Conservation (phyloP, 2,797 vertebrate species). For the Morelia viridis region DNA sequence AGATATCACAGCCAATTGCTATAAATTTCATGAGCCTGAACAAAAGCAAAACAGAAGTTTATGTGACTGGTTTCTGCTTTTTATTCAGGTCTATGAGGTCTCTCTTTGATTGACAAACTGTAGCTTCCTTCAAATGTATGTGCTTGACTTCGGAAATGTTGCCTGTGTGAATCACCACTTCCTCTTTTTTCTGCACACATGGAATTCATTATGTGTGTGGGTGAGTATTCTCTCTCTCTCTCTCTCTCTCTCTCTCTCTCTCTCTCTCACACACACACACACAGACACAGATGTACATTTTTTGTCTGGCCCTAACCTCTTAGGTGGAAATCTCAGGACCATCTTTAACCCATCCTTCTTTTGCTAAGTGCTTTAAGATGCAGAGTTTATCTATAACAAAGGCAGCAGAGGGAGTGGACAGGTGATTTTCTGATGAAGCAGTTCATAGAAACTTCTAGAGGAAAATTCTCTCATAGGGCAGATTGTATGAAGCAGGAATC, state of each 20-base stretch:
- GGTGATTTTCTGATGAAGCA: neutral
- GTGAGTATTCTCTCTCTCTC: neutral
- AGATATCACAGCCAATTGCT: conserved; percentile 5
- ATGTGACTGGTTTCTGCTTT: neutral
- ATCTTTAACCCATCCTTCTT: neutral
- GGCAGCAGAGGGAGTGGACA: neutral
- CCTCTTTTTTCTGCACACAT: neutral
- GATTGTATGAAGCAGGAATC: neutral
- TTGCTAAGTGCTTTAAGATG: neutral
- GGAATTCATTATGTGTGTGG: neutral
- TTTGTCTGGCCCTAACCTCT: neutral
- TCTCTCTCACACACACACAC: neutral
- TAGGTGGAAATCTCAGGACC: neutral
- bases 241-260: neutral
- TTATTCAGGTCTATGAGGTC: neutral
- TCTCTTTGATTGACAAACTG: neutral
- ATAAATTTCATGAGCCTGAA: conserved; percentile 15
- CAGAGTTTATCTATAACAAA: neutral
- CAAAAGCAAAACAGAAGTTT: neutral
- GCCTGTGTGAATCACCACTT: neutral
- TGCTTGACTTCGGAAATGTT: neutral
- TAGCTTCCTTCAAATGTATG: neutral
- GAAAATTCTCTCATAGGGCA: neutral
- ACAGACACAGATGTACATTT: neutral
- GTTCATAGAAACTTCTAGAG: neutral